These are phyloP conservation scores for Gymnocheta viridis DNA, from an alignment of 2,888 invertebrate species.

Conservation along the genomic window DNA sequence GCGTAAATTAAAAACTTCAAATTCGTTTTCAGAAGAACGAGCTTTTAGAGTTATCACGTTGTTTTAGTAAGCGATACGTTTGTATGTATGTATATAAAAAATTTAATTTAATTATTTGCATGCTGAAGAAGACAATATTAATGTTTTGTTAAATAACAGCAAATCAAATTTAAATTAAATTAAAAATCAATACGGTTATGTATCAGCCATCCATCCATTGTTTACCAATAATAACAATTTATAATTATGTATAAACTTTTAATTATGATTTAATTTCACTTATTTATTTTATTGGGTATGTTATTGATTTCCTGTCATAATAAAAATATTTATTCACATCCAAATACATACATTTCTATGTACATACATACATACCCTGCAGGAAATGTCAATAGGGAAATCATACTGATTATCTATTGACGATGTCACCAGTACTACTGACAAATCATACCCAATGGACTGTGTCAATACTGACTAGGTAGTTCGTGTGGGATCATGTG, in stretches of 20 bases:
- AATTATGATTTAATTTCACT: constrained; percentile 53
- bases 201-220: constrained; percentile 13
- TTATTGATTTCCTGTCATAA: neutral
- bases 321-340: neutral
- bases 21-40: no score
- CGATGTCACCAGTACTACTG: no score
- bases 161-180: constrained; percentile 57
- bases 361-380: no score
- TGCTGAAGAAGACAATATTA: neutral
- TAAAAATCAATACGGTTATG: constrained; percentile 38
- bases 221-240: constrained; percentile 48
- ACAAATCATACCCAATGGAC: no score
- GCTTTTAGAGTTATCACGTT: no score
- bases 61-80: no score
- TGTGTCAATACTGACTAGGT: no score
- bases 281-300: constrained; percentile 18
- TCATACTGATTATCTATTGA: no score
- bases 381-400: no score
- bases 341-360: no score
- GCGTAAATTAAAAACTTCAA: no score
- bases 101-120: constrained; percentile 29
- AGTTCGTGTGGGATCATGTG: no score
- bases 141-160: constrained; percentile 43
- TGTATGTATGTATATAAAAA: neutral
- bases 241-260: constrained; percentile 63